phyloP scores from a whole-genome alignment of 2,113 vertebrate species.

The Trinectes maculatus region DNA sequence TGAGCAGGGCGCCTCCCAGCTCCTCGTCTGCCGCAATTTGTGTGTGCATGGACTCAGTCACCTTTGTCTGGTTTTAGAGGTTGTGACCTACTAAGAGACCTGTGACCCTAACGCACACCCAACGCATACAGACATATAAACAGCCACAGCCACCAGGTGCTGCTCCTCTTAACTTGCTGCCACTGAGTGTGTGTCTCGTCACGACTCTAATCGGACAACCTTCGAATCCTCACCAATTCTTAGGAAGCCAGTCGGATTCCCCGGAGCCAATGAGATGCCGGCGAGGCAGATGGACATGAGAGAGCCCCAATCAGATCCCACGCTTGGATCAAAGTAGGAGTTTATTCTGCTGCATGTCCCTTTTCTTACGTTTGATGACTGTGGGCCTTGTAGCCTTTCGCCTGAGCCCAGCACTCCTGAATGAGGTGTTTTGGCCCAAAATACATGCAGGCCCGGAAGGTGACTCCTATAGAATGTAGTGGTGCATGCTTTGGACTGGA shows the following conservation, averaged over 20 bases:
- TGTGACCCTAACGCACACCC: conserved; percentile 58
- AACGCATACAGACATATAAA: conserved; percentile 41
- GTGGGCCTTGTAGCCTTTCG: conserved; percentile 50
- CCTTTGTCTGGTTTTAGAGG: conserved; percentile 42
- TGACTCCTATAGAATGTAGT: conserved; percentile 46
- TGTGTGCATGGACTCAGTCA: conserved; percentile 56
- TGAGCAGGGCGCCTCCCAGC: conserved; percentile 33
- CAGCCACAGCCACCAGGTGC: conserved; percentile 58
- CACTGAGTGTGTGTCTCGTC: conserved; percentile 67
- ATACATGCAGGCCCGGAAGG: conserved; percentile 13
- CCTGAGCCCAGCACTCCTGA: conserved; percentile 60
- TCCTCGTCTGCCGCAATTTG: conserved; percentile 52
- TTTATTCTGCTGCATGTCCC: conserved; percentile 84
- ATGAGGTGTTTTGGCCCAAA: conserved; percentile 40
- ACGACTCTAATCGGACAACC: conserved; percentile 80
- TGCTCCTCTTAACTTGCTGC: conserved; percentile 58
- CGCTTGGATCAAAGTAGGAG: conserved; percentile 88
- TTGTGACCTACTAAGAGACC: conserved; percentile 60
- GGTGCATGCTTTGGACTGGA: conserved; percentile 80
- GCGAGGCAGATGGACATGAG: conserved; percentile 86
- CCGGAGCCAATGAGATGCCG: conserved; percentile 85
- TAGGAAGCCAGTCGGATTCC: conserved; percentile 86
- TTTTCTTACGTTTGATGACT: conserved; percentile 73
- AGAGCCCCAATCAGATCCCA: conserved; percentile 87
- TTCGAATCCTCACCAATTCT: conserved; percentile 82